phyloP scores from a whole-genome alignment of 2,113 vertebrate genomes.

The Microtus montanus region DNA sequence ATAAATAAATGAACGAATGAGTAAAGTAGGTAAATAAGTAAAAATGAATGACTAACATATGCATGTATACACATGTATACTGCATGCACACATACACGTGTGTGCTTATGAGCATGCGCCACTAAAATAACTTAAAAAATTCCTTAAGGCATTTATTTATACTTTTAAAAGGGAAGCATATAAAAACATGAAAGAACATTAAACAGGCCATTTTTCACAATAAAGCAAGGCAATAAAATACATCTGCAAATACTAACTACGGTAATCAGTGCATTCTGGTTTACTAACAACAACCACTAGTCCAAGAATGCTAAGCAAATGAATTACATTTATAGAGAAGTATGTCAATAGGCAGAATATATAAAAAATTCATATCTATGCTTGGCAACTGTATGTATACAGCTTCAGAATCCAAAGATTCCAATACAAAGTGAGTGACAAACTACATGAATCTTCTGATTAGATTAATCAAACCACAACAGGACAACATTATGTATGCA shows the following conservation, averaged over 20 bases:
- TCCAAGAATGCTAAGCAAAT: background rate
- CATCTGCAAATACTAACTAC: background rate
- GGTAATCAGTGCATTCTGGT: background rate
- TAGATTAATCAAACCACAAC: background rate
- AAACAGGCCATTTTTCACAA: background rate
- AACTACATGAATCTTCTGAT: background rate
- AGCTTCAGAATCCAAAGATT: background rate
- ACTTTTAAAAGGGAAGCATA: background rate
- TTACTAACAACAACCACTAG: too few relatives aligned
- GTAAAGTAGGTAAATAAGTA: background rate
- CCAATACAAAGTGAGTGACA: background rate
- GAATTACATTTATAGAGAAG: background rate
- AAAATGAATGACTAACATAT: background rate
- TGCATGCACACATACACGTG: too few relatives aligned
- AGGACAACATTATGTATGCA: background rate
- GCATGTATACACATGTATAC: too few relatives aligned
- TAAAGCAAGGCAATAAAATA: background rate
- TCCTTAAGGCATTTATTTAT: background rate
- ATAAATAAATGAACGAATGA: background rate
- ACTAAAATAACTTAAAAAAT: background rate
- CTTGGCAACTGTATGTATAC: background rate
- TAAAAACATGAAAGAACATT: background rate
- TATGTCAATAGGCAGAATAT: background rate
- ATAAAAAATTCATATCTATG: background rate
- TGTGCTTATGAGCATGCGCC: too few relatives aligned